Conservation (phyloP, 2,113 vertebrate species). For the Bubo scandiacus region DNA sequence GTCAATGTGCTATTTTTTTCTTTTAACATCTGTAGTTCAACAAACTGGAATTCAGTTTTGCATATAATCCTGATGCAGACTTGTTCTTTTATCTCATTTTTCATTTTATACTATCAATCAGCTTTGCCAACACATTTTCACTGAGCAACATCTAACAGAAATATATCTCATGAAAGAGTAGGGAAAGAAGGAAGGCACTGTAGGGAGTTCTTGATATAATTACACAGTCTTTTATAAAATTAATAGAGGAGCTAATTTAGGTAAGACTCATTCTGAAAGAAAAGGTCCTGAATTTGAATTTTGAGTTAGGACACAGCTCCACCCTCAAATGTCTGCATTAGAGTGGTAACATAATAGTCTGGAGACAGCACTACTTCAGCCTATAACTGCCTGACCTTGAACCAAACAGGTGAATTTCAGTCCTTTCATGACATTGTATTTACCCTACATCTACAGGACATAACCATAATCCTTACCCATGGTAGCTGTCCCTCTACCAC, state of each 20-base stretch:
- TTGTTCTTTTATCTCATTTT: neutral
- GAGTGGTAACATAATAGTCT: neutral
- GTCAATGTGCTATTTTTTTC: neutral
- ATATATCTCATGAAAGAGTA: neutral
- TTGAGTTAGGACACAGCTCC: neutral
- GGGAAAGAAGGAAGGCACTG: neutral
- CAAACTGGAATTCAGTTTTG: constrained; percentile 10
- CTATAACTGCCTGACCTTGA: neutral
- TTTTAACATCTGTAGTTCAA: neutral
- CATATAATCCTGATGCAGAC: neutral
- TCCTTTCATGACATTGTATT: neutral
- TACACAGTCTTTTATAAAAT: neutral
- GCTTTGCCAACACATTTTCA: neutral
- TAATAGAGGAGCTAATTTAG: constrained; percentile 15
- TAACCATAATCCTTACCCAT: neutral
- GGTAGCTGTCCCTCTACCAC: neutral
- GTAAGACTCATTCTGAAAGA: neutral
- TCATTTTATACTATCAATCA: constrained; percentile 2
- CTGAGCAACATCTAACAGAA: neutral
- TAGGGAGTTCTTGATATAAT: constrained; percentile 13
- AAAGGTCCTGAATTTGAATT: neutral
- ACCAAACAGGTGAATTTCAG: neutral
- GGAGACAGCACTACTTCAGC: neutral
- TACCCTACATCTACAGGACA: neutral
- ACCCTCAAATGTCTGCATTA: neutral